Percentiles rank a stretch among this genome's conserved stretches.
Conservation (phyloP, 2,888 invertebrate genomes). For the Choreutis nemorana region DNA sequence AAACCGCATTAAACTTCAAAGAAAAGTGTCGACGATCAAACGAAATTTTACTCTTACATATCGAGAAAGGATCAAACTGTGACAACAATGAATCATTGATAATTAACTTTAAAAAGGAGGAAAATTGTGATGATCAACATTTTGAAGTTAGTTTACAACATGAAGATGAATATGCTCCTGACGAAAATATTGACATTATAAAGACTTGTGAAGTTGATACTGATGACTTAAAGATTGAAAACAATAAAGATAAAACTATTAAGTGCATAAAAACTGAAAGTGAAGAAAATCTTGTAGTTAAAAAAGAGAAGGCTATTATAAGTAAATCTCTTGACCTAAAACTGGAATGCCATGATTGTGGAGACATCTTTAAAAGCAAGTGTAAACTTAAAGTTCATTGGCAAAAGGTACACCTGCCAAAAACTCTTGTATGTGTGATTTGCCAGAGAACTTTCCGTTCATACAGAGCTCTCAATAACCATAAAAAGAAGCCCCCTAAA, state of each 20-base stretch:
- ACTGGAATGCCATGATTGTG: constrained; percentile 19
- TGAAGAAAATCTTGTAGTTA: too few relatives aligned
- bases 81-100: constrained; percentile 9
- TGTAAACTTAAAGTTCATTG: constrained; percentile 28
- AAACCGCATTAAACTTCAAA: constrained; percentile 35
- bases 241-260: not conserved
- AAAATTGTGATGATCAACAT: constrained; percentile 9
- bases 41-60: constrained; percentile 17
- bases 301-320: not conserved
- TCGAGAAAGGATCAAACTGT: constrained; percentile 1
- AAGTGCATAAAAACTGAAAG: not conserved
- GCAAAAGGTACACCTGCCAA: constrained; percentile 19
- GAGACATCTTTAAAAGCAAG: constrained; percentile 21
- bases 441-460: constrained; percentile 27
- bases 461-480: constrained; percentile 23
- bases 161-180: too few relatives aligned
- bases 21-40: constrained; percentile 37
- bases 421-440: constrained; percentile 17
- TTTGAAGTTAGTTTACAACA: constrained; percentile 8
- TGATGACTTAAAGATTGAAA: too few relatives aligned
- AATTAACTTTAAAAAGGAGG: constrained; percentile 19
- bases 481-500: constrained; percentile 16
- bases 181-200: constrained; percentile 9
- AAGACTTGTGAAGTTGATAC: constrained; percentile 2
- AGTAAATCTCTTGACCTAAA: not conserved